phyloP scores from a whole-genome alignment of 1,140 invertebrate genomes.

The Lasioglossum albipes region DNA sequence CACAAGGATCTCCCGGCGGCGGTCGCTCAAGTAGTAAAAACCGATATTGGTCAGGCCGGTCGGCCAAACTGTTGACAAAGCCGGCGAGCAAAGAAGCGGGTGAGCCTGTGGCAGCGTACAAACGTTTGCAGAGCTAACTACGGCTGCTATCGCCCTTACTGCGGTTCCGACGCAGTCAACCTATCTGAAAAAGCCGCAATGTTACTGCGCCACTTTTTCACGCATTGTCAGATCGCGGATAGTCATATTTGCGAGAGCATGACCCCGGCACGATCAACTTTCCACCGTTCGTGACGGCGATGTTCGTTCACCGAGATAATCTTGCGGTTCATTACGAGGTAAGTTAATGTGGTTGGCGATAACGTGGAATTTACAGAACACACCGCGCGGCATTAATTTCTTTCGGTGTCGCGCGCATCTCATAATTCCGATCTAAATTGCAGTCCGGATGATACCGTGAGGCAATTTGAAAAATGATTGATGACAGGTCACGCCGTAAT shows the following conservation, averaged over 20 bases:
- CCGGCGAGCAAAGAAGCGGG: background rate
- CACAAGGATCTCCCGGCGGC: background rate
- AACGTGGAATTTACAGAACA: background rate
- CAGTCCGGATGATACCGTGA: too few relatives aligned
- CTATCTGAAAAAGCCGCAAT: background rate
- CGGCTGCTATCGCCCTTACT: background rate
- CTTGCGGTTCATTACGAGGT: background rate
- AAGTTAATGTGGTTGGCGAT: background rate
- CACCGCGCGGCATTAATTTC: background rate
- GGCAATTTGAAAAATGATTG: too few relatives aligned
- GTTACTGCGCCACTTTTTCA: background rate
- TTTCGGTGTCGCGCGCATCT: background rate
- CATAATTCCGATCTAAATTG: too few relatives aligned
- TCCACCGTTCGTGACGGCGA: background rate
- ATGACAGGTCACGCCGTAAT: too few relatives aligned
- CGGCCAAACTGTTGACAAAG: background rate
- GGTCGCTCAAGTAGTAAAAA: constrained; percentile 14
- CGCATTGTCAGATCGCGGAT: background rate
- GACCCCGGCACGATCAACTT: background rate
- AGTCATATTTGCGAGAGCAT: background rate
- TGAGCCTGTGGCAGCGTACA: background rate
- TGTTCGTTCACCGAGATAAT: background rate
- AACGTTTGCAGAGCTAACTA: constrained; percentile 3
- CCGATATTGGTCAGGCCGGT: constrained; percentile 7
- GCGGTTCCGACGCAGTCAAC: background rate